Conservation (phyloP, 1,140 invertebrate species). For the Calephelis virginiensis region DNA sequence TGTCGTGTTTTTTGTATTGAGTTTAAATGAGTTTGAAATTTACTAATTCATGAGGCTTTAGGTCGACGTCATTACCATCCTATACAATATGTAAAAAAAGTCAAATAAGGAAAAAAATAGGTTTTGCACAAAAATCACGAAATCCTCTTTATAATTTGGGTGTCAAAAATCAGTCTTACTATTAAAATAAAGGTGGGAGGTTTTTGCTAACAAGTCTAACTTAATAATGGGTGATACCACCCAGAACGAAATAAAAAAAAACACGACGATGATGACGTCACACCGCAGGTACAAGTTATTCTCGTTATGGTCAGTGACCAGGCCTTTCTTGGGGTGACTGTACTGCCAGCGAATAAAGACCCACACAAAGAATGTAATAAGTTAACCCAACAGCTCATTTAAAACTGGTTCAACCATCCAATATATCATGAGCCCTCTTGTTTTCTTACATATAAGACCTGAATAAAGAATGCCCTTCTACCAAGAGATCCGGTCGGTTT, state of each 20-base stretch:
- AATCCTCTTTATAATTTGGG: no score
- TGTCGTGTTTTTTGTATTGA: no score
- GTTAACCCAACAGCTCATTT: slow-evolving; percentile 36
- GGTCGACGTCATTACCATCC: no score
- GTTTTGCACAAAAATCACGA: no score
- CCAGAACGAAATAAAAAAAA: slow-evolving; percentile 17
- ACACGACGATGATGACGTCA: slow-evolving; percentile 50
- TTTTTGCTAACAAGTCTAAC: neutral
- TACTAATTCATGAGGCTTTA: no score
- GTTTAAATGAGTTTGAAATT: no score
- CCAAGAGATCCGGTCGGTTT: slow-evolving; percentile 42
- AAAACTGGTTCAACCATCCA: slow-evolving; percentile 45
- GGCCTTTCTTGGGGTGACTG: slow-evolving; percentile 72
- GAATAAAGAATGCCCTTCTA: slow-evolving; percentile 56
- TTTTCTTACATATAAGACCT: slow-evolving; percentile 42
- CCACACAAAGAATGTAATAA: slow-evolving; percentile 41
- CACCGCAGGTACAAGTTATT: slow-evolving; percentile 61
- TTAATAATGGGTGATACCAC: slow-evolving; percentile 3
- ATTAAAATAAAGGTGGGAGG: no score
- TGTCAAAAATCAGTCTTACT: no score
- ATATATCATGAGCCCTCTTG: slow-evolving; percentile 36
- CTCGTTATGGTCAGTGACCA: slow-evolving; percentile 72
- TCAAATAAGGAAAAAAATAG: no score
- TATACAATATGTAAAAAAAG: no score
- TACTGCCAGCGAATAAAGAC: slow-evolving; percentile 55